Evolutionary conservation across 1,140 invertebrate species (phyloP).

Genomic region (Bombus confusus): DNA sequence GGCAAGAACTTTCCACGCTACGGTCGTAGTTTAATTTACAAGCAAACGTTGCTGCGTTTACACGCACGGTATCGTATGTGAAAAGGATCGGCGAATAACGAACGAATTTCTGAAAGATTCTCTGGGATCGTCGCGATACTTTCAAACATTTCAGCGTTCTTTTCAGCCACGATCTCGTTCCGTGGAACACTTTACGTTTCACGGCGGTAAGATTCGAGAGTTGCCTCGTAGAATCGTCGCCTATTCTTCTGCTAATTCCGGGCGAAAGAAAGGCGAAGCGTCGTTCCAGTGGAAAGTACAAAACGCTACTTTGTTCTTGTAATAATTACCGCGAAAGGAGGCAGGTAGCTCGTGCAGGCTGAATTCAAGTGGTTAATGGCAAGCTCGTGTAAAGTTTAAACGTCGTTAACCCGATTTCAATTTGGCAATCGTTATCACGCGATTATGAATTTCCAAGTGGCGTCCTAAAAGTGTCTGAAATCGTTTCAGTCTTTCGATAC

Average conservation of each 20-base stretch:
- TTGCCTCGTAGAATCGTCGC: not conserved
- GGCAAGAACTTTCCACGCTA: too few relatives aligned
- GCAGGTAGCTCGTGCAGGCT: not conserved
- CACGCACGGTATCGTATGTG: not conserved
- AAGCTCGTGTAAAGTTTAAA: constrained; percentile 34
- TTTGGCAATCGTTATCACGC: not conserved
- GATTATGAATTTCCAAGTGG: not conserved
- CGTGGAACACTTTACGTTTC: not conserved
- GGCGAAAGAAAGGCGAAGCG: not conserved
- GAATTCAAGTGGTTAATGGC: constrained; percentile 24
- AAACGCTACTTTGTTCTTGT: constrained; percentile 26
- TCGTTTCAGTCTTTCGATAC: not conserved
- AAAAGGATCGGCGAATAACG: not conserved
- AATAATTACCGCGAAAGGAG: constrained; percentile 11
- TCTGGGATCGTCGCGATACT: not conserved
- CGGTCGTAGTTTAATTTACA: too few relatives aligned
- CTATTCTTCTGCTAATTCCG: not conserved
- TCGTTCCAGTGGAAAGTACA: not conserved
- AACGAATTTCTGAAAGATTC: not conserved
- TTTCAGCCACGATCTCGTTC: not conserved
- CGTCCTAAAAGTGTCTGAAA: not conserved
- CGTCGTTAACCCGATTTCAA: constrained; percentile 6
- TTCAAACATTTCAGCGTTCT: not conserved
- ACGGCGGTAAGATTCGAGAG: not conserved
- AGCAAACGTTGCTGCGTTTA: too few relatives aligned